Evolutionary conservation across 2,113 vertebrate species (phyloP).

Genomic region (Etheostoma cragini): DNA sequence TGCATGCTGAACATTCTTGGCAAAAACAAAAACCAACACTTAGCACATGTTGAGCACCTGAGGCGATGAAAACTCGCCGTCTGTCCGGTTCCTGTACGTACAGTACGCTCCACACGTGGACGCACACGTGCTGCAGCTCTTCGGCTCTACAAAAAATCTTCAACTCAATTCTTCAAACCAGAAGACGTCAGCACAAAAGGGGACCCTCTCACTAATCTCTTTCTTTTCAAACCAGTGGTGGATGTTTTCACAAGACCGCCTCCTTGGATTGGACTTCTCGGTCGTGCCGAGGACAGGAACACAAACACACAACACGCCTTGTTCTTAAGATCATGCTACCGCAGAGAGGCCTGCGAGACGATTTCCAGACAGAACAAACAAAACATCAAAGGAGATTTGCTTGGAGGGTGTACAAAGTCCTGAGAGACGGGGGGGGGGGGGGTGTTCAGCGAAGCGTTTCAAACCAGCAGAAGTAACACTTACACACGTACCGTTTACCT

Average conservation of each 20-base stretch:
- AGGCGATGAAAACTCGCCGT: slow-evolving; percentile 1
- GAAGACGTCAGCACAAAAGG: not conserved
- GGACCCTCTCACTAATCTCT: not conserved
- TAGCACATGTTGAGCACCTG: slow-evolving; percentile 15
- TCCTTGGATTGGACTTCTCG: not conserved
- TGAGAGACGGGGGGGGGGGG: slow-evolving; percentile 13
- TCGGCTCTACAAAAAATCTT: not conserved
- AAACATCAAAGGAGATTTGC: slow-evolving; percentile 38
- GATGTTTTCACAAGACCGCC: not conserved
- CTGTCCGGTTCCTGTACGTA: not conserved
- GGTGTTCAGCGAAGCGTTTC: not conserved
- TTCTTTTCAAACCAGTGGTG: not conserved
- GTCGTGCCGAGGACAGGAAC: not conserved
- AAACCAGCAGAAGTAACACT: not conserved
- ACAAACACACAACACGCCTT: not conserved
- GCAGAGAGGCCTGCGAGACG: not conserved
- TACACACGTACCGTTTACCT: not conserved
- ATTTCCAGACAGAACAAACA: slow-evolving; percentile 44
- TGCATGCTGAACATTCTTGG: slow-evolving; percentile 1
- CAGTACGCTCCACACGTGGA: not conserved
- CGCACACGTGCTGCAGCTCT: not conserved
- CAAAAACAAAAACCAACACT: not conserved
- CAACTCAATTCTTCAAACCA: no score
- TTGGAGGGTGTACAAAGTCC: slow-evolving; percentile 61
- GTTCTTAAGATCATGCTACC: not conserved